phyloP scores from a whole-genome alignment of 2,888 invertebrate genomes.

The Hofmannophila pseudospretella region DNA sequence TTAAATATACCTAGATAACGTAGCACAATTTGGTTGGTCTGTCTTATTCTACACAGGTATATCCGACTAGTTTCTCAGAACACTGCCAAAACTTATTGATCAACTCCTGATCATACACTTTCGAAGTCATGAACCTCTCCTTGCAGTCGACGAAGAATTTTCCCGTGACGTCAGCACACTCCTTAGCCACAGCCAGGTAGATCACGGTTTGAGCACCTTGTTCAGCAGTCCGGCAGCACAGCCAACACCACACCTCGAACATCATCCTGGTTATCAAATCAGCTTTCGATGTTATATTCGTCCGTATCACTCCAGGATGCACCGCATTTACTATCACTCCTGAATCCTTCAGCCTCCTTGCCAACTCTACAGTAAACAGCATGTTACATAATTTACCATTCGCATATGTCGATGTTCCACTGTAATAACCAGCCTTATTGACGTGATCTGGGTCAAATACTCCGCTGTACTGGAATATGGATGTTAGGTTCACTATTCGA shows the following conservation, averaged over 20 bases:
- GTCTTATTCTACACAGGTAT: too few relatives aligned
- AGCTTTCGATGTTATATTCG: conserved; percentile 70
- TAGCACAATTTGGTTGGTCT: too few relatives aligned
- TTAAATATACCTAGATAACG: too few relatives aligned
- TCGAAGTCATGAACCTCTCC: conserved; percentile 4
- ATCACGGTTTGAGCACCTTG: conserved; percentile 86
- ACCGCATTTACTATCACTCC: conserved; percentile 85
- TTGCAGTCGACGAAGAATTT: conserved; percentile 86
- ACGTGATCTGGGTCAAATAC: conserved; percentile 25
- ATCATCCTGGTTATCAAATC: conserved; percentile 1
- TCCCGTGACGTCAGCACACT: conserved; percentile 80
- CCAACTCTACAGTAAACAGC: conserved; percentile 39
- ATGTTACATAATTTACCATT: conserved; percentile 41
- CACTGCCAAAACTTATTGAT: conserved; percentile 3
- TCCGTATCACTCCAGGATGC: conserved; percentile 87
- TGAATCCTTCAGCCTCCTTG: conserved; percentile 27
- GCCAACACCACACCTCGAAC: conserved; percentile 15
- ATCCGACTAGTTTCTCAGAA: conserved; percentile 3
- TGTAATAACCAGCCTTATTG: conserved; percentile 15
- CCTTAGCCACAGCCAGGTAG: conserved; percentile 81
- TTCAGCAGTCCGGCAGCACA: conserved; percentile 75
- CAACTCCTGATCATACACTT: neutral
- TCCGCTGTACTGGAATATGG: conserved; percentile 29
- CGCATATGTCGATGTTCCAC: conserved; percentile 18
- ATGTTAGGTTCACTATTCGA: conserved; percentile 43